Evolutionary conservation across 2,113 vertebrate genomes (phyloP).

Genomic region (Lasiurus borealis): DNA sequence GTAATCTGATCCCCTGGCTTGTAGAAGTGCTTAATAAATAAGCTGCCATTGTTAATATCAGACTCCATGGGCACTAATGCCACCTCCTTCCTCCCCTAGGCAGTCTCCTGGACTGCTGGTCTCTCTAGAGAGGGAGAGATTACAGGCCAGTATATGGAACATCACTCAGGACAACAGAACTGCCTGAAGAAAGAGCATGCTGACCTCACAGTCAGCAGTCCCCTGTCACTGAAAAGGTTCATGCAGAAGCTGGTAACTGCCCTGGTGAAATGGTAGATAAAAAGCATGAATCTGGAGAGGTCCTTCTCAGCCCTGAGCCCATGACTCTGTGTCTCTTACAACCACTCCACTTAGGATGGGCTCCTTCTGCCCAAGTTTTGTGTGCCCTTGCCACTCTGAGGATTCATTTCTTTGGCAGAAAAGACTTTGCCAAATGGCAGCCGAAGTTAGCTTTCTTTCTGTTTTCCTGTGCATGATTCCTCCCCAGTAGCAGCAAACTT

Average conservation of each 20-base stretch:
- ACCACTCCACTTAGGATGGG: neutral
- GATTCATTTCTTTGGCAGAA: slow-evolving; percentile 7
- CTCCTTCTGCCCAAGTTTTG: neutral
- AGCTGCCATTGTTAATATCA: neutral
- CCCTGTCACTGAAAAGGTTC: neutral
- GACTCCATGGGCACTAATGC: neutral
- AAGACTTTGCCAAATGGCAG: neutral
- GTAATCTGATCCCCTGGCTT: neutral
- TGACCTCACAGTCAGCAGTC: neutral
- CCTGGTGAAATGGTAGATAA: neutral
- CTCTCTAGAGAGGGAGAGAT: neutral
- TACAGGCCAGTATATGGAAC: neutral
- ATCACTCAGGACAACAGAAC: neutral
- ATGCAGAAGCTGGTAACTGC: neutral
- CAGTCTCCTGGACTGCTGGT: neutral
- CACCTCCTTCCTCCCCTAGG: neutral
- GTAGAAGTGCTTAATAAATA: neutral
- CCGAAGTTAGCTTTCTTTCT: neutral
- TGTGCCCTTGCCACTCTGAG: neutral
- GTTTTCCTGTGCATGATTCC: neutral
- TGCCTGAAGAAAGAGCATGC: neutral
- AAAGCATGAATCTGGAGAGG: neutral
- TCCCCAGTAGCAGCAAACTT: neutral
- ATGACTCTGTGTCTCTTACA: neutral
- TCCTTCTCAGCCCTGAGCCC: neutral